A percentile compares a stretch with the other conserved stretches of the same genome.
Conservation (phyloP, 1,140 invertebrate genomes). For the Aphis gossypii region DNA sequence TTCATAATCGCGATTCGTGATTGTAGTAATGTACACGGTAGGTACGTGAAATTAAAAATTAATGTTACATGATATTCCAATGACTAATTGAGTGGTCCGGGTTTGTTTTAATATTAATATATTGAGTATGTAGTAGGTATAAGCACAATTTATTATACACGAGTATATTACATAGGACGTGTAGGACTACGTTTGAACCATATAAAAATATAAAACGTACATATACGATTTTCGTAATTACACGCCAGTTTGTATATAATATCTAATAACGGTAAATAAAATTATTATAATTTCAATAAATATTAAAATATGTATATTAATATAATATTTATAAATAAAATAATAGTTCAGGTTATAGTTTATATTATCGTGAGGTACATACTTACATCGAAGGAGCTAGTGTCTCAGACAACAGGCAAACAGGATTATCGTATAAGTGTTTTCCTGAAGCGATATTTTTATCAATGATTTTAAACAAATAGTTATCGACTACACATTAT, state of each 20-base stretch:
- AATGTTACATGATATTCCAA: not conserved
- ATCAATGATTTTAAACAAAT: conserved; percentile 38
- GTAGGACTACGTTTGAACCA: too few relatives aligned
- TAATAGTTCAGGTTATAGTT: not conserved
- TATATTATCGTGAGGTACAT: not conserved
- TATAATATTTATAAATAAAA: not conserved
- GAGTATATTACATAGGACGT: too few relatives aligned
- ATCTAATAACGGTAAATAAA: not conserved
- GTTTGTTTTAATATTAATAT: not conserved
- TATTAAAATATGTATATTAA: conserved; percentile 4
- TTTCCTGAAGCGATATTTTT: conserved; percentile 22
- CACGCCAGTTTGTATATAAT: not conserved
- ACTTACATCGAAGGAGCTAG: not conserved
- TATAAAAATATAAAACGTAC: not conserved
- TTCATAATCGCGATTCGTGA: not conserved
- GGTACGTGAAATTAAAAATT: not conserved
- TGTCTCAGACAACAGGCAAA: not conserved
- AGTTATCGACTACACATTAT: not conserved
- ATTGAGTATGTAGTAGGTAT: too few relatives aligned
- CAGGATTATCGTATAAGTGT: conserved; percentile 16
- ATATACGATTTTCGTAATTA: not conserved
- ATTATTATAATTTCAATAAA: not conserved
- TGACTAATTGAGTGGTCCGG: not conserved
- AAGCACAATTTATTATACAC: too few relatives aligned
- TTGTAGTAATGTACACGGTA: not conserved